A percentile compares a stretch with the other conserved stretches of the same genome.
Conservation (phyloP, 2,888 invertebrate genomes). For the Andrena flavipes region DNA sequence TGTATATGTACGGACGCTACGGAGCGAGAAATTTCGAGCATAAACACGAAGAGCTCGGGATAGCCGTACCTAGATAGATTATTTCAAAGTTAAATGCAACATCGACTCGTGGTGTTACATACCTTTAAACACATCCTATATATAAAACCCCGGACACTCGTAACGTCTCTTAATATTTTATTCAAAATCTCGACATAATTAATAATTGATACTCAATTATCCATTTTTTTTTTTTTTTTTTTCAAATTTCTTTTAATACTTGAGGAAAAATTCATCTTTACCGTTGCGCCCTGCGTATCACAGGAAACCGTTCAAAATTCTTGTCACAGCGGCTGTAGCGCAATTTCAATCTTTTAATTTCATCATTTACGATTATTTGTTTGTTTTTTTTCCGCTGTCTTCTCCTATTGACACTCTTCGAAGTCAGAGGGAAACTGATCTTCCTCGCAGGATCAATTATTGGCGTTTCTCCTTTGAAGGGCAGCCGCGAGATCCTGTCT, state of each 20-base stretch:
- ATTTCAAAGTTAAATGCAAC: slow-evolving; percentile 16
- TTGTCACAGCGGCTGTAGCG: slow-evolving; percentile 28
- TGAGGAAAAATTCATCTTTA: slow-evolving; percentile 58
- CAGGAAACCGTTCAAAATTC: slow-evolving; percentile 50
- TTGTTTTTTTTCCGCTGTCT: slow-evolving; percentile 29
- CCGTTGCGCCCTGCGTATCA: slow-evolving; percentile 53
- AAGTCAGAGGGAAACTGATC: slow-evolving; percentile 38
- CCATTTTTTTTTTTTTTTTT: slow-evolving; percentile 34
- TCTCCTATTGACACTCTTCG: slow-evolving; percentile 49
- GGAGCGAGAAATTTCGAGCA: slow-evolving; percentile 16
- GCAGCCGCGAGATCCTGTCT: slow-evolving; percentile 94
- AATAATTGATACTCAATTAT: slow-evolving; percentile 58
- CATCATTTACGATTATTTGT: slow-evolving; percentile 48
- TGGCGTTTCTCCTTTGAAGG: slow-evolving; percentile 92
- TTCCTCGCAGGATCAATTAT: slow-evolving; percentile 84
- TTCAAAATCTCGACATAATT: slow-evolving; percentile 56
- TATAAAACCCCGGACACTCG: slow-evolving; percentile 48
- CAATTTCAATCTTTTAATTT: slow-evolving; percentile 48
- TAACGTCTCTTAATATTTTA: slow-evolving; percentile 58
- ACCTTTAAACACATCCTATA: slow-evolving; percentile 50
- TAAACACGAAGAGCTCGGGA: slow-evolving; percentile 24
- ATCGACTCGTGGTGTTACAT: slow-evolving; percentile 40
- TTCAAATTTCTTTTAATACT: slow-evolving; percentile 45
- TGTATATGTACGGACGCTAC: slow-evolving; percentile 21
- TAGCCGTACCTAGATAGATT: slow-evolving; percentile 11